A percentile compares a stretch with the other conserved stretches of the same genome.
phyloP scores from a whole-genome alignment of 2,797 vertebrate genomes.

The Cirrhinus molitorella region DNA sequence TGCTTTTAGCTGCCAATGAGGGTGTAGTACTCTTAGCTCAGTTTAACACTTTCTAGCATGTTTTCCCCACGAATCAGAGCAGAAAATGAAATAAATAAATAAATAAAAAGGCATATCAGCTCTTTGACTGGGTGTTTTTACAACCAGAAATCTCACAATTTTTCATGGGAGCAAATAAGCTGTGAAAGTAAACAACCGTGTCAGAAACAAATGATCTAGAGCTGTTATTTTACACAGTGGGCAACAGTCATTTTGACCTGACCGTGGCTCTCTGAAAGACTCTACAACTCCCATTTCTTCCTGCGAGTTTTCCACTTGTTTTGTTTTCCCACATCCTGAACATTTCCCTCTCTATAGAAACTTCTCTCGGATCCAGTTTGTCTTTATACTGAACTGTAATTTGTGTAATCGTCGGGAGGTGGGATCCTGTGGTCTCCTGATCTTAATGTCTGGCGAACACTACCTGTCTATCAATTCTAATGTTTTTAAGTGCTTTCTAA shows the following conservation, averaged over 20 bases:
- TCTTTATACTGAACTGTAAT: constrained; percentile 7
- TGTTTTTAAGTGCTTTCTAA: constrained; percentile 62
- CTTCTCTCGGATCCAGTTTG: constrained; percentile 13
- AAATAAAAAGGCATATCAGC: neutral
- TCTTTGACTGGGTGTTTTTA: neutral
- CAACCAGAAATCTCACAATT: neutral
- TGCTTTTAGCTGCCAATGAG: neutral
- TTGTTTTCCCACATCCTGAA: constrained; percentile 36
- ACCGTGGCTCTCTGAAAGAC: neutral
- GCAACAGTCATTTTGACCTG: constrained; percentile 32
- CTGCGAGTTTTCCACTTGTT: constrained; percentile 25
- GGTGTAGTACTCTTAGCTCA: neutral
- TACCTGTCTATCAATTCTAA: constrained; percentile 16
- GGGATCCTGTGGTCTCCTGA: neutral
- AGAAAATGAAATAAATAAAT: neutral
- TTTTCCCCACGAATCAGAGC: neutral
- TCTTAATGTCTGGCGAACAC: neutral
- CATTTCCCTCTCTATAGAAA: constrained; percentile 1
- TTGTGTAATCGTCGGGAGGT: neutral
- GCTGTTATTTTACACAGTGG: constrained; percentile 22
- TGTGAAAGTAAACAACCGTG: neutral
- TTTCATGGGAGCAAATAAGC: neutral
- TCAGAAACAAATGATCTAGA: neutral
- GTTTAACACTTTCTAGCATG: neutral
- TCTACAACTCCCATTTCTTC: constrained; percentile 14